Base-by-base conservation (phyloP, 2,888 invertebrate species). In the Limnephilus auricula region DNA sequence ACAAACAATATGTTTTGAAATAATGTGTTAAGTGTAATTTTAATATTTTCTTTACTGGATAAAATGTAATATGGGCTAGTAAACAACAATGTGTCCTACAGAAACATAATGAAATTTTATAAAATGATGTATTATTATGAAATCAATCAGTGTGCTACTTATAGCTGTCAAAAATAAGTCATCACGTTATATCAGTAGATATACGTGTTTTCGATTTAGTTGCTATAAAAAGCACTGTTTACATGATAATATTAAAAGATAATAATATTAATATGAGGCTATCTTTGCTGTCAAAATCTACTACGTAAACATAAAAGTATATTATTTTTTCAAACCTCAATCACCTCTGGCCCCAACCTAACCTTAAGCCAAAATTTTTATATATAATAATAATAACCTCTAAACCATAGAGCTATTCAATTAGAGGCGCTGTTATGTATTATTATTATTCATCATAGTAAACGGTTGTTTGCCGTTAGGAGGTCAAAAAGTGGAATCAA, bases 221-320 rank as follows among this genome's bases (percentile, higher is more conserved):
- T 80, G 32, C 18, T 65, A n/a, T 65, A n/a, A 65, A 65, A 65
- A 65, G 25, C 25, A n/a, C 65, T 88, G 30, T 88, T 65, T 79
- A 65, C 65, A n/a, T 65, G 45, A 45, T 50, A 32, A 50, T 30
- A 50, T 90, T 82, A 90, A 91, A 87, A 92, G 13, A 85, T 31
- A 31, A 37, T 85, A 40, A 30, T 85, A 13, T 37, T 85, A 13
- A 34, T 45, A 40, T 15, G n/a, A 18, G 37, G 45, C 40, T 40
- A n/a, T 40, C n/a, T n/a, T n/a, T n/a, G 5, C 40, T 40, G 85
- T 31, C 5, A 85, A 13, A 31, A 15, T 12, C 40, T 30, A 31
- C 6, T 85, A 45, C 30, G 45, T 40, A 65, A 25, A 65, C 65
- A 65, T 65, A 25, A 65, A 65, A 65, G 25, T 25, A 25, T 25